phyloP scores from a whole-genome alignment of 92 coral and sea anemone species.

The Palythoa caribaeorum region DNA sequence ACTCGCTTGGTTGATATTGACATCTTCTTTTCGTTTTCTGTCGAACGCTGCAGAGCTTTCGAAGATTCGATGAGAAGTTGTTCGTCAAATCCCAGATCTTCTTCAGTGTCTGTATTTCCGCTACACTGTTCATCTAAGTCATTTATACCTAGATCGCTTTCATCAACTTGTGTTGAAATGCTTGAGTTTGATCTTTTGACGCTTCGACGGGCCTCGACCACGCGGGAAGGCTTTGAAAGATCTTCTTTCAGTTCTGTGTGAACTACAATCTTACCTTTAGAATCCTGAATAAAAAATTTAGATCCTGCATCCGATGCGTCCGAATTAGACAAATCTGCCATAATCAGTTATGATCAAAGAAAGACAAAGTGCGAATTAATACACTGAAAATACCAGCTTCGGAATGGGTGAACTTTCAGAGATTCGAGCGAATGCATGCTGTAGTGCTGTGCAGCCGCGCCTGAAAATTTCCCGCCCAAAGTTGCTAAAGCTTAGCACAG shows the following conservation, averaged over 20 bases:
- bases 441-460: slow-evolving; percentile 24
- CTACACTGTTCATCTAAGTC: background rate
- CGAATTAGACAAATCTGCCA: background rate
- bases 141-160: slow-evolving; percentile 31
- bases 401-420: slow-evolving; percentile 3
- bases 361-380: too few species aligned
- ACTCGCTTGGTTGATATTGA: slow-evolving; percentile 47
- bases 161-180: slow-evolving; percentile 41
- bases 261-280: slow-evolving; percentile 15
- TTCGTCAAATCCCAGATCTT: slow-evolving; percentile 8
- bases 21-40: slow-evolving; percentile 21
- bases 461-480: slow-evolving; percentile 31
- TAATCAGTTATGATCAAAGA: background rate
- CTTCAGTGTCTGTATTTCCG: background rate
- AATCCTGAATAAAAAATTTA: slow-evolving; percentile 1
- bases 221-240: slow-evolving; percentile 15
- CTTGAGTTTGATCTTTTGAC: slow-evolving; percentile 13
- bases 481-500: background rate
- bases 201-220: slow-evolving; percentile 18
- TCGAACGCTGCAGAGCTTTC: background rate
- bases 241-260: background rate
- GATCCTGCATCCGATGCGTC: background rate
- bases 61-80: slow-evolving; percentile 2
- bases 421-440: slow-evolving; percentile 5
- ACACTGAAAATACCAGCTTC: background rate